Base-by-base conservation (phyloP, 2,113 vertebrate genomes). In the Motacilla alba region DNA sequence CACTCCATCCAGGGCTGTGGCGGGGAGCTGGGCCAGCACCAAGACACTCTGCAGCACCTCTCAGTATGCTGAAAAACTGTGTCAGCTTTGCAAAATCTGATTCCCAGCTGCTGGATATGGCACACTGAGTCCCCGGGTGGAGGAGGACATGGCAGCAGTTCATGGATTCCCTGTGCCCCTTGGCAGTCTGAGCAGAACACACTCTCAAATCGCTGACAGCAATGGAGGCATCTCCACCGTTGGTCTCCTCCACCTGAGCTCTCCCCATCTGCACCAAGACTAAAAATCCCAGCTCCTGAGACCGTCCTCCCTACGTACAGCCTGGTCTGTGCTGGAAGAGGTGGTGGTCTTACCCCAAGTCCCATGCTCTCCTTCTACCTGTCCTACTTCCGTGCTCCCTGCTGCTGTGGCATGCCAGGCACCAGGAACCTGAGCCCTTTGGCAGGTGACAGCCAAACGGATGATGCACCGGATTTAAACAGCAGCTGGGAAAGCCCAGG, bases 121-220 rank as follows among this genome's bases (percentile, higher is more conserved):
- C 17, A 87, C 31, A 62, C 20, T 0, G 3, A 33, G 66, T 50
- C 7, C 43, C 13, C 0, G 0, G 12, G 23, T 35, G 44, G 39
- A 82, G 11, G 0, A 28, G 46, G 20, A 37, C 9, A 70, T 0
- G 7, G 49, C 43, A 47, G 56, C 43, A 85, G 56, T 31, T 18
- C 37, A 19, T 0, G 6, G 13, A 67, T 37, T 74, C 47, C 46
- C 14, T 11, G 16, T 33, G 23, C 2, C 14, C 55, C 35, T 46
- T 1, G 2, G 39, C 23, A 64, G 30, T 5, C 70, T 53, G 50
- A 70, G 64, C 41, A 77, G 69, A 70, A 16, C 26, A 62, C 0
- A 1, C 23, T 41, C 55, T 44, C 1, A 1, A 55, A 75, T 39
- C 0, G 0, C 43, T 37, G 28, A 62, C 1, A 82, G 26, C 33